Evolutionary conservation across 2,113 vertebrate species (phyloP).

Genomic region (Urocynchramus pylzowi): DNA sequence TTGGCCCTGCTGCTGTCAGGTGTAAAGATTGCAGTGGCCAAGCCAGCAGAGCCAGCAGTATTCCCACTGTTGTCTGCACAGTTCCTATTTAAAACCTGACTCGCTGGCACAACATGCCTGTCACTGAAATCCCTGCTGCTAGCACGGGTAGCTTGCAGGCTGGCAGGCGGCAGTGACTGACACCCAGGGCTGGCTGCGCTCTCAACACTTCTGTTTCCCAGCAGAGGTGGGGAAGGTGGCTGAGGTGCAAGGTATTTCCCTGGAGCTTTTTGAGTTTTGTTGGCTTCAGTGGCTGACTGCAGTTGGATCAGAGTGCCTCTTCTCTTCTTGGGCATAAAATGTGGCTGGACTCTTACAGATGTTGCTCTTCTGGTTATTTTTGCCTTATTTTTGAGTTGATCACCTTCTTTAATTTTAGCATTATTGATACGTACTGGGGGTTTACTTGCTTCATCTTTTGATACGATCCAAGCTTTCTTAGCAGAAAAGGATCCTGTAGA

Average conservation of each 20-base stretch:
- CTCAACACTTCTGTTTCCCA: conserved; percentile 11
- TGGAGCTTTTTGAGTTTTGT: conserved; percentile 64
- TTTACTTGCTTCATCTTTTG: conserved; percentile 69
- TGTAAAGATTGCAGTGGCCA: conserved; percentile 23
- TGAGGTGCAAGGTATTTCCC: conserved; percentile 74
- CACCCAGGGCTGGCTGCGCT: conserved; percentile 1
- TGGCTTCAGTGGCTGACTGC: conserved; percentile 72
- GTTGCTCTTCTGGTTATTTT: conserved; percentile 63
- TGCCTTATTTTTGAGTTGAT: conserved; percentile 33
- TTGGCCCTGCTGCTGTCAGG: conserved; percentile 16
- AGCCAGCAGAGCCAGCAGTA: conserved; percentile 12
- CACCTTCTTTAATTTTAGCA: conserved; percentile 58
- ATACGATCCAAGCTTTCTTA: conserved; percentile 80
- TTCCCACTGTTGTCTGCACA: conserved; percentile 5
- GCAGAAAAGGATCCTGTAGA: conserved; percentile 67
- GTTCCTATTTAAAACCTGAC: conserved; percentile 32
- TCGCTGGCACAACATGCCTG: conserved; percentile 27
- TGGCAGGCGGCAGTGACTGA: background rate
- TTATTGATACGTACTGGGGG: background rate
- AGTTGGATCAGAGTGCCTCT: conserved; percentile 71
- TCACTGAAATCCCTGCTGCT: background rate
- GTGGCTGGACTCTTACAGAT: conserved; percentile 51
- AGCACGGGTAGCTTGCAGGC: conserved; percentile 21
- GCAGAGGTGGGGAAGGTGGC: conserved; percentile 70
- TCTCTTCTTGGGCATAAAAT: conserved; percentile 55